Evolutionary conservation across 2,888 invertebrate genomes (phyloP).

Genomic region (Drosophila siamana): DNA sequence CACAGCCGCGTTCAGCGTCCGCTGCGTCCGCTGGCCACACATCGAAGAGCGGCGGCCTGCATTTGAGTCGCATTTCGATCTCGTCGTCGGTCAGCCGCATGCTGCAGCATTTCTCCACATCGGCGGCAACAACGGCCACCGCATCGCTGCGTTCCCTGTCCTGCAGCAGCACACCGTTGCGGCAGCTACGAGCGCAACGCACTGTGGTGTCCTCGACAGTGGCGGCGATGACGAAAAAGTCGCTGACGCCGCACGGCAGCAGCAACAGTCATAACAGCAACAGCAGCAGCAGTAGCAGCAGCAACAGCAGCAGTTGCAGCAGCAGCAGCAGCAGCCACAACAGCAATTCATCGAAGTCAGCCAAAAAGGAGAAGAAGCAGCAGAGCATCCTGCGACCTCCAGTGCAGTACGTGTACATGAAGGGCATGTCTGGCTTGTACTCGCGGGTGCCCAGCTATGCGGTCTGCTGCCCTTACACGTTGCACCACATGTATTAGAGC

Average conservation of each 20-base stretch:
- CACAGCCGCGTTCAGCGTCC: constrained; percentile 52
- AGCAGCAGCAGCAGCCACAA: constrained; percentile 86
- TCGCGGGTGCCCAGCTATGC: constrained; percentile 90
- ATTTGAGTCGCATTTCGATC: constrained; percentile 85
- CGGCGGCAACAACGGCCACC: constrained; percentile 85
- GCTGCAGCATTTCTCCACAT: constrained; percentile 89
- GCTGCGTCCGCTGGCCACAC: constrained; percentile 39
- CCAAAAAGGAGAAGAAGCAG: constrained; percentile 85
- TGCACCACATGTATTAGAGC: constrained; percentile 79
- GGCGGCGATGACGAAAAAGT: constrained; percentile 42
- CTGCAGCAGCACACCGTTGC: constrained; percentile 86
- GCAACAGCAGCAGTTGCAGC: constrained; percentile 45
- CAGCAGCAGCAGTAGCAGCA: constrained; percentile 86
- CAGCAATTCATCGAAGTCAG: constrained; percentile 50
- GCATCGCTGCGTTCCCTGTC: constrained; percentile 87
- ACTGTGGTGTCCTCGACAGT: constrained; percentile 17
- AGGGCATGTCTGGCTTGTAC: constrained; percentile 92
- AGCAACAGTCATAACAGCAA: constrained; percentile 53
- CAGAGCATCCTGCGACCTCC: constrained; percentile 92
- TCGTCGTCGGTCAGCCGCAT: constrained; percentile 89
- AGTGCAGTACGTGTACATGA: constrained; percentile 92
- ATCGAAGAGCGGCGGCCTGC: constrained; percentile 72
- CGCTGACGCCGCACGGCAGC: constrained; percentile 59
- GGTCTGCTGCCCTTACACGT: constrained; percentile 82
- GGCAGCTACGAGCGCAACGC: constrained; percentile 55